Conservation (phyloP, 2,797 vertebrate genomes). For the Notolepis coatsorum region DNA sequence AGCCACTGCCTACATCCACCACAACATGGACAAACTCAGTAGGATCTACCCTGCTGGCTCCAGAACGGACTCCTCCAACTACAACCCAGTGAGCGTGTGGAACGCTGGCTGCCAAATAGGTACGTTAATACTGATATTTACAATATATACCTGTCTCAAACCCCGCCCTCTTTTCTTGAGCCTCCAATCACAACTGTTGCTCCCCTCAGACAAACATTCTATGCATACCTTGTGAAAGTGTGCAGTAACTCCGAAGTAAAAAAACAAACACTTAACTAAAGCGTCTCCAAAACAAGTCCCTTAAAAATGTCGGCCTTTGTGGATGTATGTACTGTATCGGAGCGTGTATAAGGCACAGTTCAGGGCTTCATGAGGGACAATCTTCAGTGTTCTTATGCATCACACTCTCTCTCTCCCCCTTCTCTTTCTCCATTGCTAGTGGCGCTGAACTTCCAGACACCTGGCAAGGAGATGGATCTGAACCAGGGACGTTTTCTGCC, state of each 20-base stretch:
- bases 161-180: too few relatives aligned
- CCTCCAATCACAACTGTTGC: too few relatives aligned
- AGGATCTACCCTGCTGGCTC: conserved; percentile 94
- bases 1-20: conserved; percentile 85
- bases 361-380: not conserved
- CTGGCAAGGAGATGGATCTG: conserved; percentile 90
- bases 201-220: not conserved
- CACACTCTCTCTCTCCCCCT: not conserved
- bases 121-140: not conserved
- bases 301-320: too few relatives aligned
- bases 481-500: conserved; percentile 92
- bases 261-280: not conserved
- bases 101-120: conserved; percentile 91
- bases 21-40: conserved; percentile 92
- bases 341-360: too few relatives aligned
- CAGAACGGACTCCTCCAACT: conserved; percentile 97
- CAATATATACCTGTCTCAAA: too few relatives aligned
- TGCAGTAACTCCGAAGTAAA: not conserved
- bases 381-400: not conserved
- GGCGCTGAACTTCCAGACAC: conserved; percentile 97
- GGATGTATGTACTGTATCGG: too few relatives aligned
- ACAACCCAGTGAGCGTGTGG: conserved; percentile 93
- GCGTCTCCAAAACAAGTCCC: not conserved
- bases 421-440: conserved; percentile 75
- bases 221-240: not conserved